phyloP scores from a whole-genome alignment of 2,113 vertebrate species.

The Athene noctua region DNA sequence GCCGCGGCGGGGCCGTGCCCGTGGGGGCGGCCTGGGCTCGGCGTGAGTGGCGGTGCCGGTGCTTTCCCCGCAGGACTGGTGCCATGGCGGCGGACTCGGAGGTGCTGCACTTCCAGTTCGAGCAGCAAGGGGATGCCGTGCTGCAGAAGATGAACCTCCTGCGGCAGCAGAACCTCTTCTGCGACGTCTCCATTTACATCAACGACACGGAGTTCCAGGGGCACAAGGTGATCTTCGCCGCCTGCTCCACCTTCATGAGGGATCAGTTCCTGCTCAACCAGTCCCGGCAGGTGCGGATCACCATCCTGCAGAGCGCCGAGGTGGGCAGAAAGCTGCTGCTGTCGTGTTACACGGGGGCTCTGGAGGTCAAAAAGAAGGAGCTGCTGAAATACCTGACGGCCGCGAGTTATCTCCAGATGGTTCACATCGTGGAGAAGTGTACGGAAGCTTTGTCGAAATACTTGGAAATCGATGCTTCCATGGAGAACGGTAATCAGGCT shows the following conservation, averaged over 20 bases:
- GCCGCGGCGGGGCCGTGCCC: background rate
- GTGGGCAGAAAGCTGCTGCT: slow-evolving; percentile 80
- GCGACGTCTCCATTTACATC: slow-evolving; percentile 83
- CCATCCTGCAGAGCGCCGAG: slow-evolving; percentile 82
- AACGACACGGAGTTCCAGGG: slow-evolving; percentile 84
- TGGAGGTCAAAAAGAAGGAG: slow-evolving; percentile 82
- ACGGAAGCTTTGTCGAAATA: slow-evolving; percentile 81
- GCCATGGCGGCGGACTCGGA: slow-evolving; percentile 81
- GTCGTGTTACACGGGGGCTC: slow-evolving; percentile 81
- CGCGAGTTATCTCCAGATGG: slow-evolving; percentile 84
- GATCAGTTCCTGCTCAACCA: slow-evolving; percentile 83
- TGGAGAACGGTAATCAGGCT: slow-evolving; percentile 59
- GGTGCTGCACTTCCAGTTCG: slow-evolving; percentile 81
- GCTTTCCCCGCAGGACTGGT: background rate
- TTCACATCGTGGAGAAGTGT: slow-evolving; percentile 84
- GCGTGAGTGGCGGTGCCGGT: background rate
- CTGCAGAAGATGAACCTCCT: slow-evolving; percentile 84
- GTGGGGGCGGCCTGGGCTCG: background rate
- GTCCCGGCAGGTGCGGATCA: slow-evolving; percentile 79
- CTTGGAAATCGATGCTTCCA: slow-evolving; percentile 72
- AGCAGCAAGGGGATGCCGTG: slow-evolving; percentile 79
- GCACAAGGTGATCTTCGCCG: slow-evolving; percentile 83
- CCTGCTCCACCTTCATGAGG: slow-evolving; percentile 83
- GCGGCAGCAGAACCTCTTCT: slow-evolving; percentile 83
- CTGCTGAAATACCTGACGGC: slow-evolving; percentile 82